Percentiles rank a stretch among this genome's conserved stretches.
phyloP scores from a whole-genome alignment of 2,797 vertebrate species.

The Peromyscus melanophrys region DNA sequence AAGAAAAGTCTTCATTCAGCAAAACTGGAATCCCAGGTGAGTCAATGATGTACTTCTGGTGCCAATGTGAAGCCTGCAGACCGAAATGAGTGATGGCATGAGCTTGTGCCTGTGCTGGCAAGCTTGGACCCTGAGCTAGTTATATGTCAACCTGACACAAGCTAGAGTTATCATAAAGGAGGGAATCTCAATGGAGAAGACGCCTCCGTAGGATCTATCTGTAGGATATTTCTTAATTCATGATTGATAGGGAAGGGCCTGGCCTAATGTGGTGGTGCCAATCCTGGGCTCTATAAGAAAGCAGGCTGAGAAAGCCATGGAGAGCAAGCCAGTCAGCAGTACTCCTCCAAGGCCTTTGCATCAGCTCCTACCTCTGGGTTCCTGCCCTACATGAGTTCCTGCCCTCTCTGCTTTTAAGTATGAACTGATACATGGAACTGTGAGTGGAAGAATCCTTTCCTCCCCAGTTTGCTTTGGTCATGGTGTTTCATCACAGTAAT shows the following conservation, averaged over 20 bases:
- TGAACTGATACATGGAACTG: not conserved
- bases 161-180: not conserved
- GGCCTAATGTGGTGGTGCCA: not conserved
- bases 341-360: not conserved
- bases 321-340: not conserved
- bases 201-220: not conserved
- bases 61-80: not conserved
- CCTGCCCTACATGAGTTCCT: not conserved
- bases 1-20: not conserved
- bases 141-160: too few species aligned
- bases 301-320: not conserved
- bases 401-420: not conserved
- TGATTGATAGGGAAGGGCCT: not conserved
- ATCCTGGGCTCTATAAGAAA: not conserved
- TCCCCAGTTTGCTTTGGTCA: not conserved
- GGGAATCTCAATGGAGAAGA: not conserved
- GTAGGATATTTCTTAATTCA: not conserved
- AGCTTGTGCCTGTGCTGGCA: not conserved
- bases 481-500: not conserved
- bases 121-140: not conserved
- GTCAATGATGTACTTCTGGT: not conserved
- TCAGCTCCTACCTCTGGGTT: not conserved
- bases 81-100: not conserved
- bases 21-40: not conserved
- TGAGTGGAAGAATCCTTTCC: not conserved